These are phyloP conservation scores for Pyrrhosoma nymphula DNA, from an alignment of 2,888 invertebrate genomes.

Conservation along the genomic window DNA sequence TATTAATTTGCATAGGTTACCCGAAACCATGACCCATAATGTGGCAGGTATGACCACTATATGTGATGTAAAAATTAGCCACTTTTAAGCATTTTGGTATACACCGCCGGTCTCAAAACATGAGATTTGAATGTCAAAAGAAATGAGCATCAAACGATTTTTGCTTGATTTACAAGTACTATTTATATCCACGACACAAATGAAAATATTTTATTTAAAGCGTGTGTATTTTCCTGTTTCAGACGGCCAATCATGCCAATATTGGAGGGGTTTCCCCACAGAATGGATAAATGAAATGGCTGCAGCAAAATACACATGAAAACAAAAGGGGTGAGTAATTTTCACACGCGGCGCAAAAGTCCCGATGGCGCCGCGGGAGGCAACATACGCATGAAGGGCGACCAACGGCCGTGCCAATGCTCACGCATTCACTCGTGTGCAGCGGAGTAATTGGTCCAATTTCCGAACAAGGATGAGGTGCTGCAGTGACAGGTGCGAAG, in stretches of 20 bases:
- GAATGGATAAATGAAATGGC: background rate
- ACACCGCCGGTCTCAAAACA: background rate
- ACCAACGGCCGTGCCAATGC: background rate
- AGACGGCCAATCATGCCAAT: background rate
- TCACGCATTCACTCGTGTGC: background rate
- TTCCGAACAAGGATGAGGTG: slow-evolving; percentile 20
- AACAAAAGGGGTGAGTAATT: background rate
- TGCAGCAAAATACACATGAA: background rate
- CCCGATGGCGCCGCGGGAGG: background rate
- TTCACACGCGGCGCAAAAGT: background rate
- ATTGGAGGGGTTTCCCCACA: background rate
- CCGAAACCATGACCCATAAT: no score
- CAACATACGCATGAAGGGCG: background rate
- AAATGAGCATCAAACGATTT: background rate
- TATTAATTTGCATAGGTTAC: no score
- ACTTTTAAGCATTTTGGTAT: no score
- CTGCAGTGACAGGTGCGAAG: slow-evolving; percentile 49
- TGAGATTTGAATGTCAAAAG: background rate
- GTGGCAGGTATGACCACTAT: no score
- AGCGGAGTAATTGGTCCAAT: slow-evolving; percentile 47
- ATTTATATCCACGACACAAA: background rate
- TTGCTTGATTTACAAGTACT: background rate
- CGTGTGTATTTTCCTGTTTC: background rate
- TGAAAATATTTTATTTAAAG: background rate
- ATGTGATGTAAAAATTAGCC: no score